Evolutionary conservation across 2,113 vertebrate genomes (phyloP), one percentile per base, ranked within the genome.

Genomic region (Mesembrinibis cayennensis): DNA sequence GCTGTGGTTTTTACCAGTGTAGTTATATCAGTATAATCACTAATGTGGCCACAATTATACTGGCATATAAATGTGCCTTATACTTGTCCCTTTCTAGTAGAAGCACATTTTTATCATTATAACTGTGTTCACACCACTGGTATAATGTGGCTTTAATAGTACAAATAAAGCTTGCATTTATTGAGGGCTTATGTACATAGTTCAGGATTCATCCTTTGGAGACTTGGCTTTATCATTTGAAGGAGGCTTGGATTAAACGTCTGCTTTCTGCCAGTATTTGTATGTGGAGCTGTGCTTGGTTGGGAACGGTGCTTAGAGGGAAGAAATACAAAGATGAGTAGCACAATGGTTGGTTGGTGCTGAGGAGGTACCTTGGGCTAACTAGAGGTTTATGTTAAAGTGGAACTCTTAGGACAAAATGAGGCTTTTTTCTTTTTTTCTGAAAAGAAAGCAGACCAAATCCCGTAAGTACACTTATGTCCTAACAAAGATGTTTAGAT

Each of bases 391-490:
- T 34, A 6, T 88, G 20, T 82, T 76, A 13, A 85, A 82, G 50
- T 62, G 32, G 32, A 90, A 80, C 58, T 91, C 56, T 23, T 66
- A 71, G 13, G 55, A 72, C 26, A 83, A 89, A 87, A 70, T 42
- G 7, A 87, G 26, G 44, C 16, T 14, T 47, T 47, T 73, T 55
- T 29, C 0, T 16, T 29, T 27, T 27, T 49, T 13, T 16, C 56
- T 61, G 71, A 36, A 42, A 90, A 58, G 50, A 74, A 88, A 84
- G 26, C 66, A 96, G 90, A 95, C 92, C 92, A 92, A 90, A 92
- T 82, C 50, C 78, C 8, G 0, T 77, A 25, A 56, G 42, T 91
- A 96, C 34, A 6, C 7, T 45, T 82, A 8, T 4, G 62, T 79
- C n/a, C 67, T 82, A 55, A 90, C 45, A 45, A 55, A 87, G 44